A percentile compares a stretch with the other conserved stretches of the same genome.
Evolutionary conservation across 2,797 vertebrate species (phyloP).

Genomic region (Threskiornis aethiopicus): DNA sequence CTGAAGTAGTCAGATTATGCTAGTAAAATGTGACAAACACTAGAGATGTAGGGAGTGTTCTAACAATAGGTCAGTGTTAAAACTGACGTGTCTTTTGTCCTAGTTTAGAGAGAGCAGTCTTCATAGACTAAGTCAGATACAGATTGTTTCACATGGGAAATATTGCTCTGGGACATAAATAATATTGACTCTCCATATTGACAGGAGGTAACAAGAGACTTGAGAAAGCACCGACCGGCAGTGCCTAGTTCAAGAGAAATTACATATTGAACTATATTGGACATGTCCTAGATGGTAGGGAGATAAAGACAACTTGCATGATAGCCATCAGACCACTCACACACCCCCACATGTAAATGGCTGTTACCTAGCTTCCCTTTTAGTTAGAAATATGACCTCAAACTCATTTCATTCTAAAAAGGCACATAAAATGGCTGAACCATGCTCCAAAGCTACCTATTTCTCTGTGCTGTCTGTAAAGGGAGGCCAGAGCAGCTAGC

Average conservation of each 20-base stretch:
- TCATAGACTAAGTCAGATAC: neutral
- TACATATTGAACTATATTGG: neutral
- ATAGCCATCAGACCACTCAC: neutral
- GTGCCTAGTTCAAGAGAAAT: neutral
- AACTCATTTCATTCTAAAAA: neutral
- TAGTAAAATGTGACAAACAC: neutral
- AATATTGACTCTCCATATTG: slow-evolving; percentile 5
- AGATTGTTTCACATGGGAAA: neutral
- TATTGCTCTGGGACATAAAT: neutral
- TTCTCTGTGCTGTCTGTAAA: neutral
- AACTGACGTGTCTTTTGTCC: neutral
- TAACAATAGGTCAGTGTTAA: neutral
- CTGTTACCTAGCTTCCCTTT: neutral
- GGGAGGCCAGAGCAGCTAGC: neutral
- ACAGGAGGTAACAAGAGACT: slow-evolving; percentile 10
- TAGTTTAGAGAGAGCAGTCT: neutral
- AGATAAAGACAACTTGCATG: neutral
- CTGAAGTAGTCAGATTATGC: neutral
- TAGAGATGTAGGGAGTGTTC: neutral
- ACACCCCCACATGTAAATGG: neutral
- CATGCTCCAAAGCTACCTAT: neutral
- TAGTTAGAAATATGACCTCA: neutral
- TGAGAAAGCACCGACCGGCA: neutral
- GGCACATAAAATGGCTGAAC: neutral
- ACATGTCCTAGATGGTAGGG: neutral